Percentiles rank a stretch among this genome's conserved stretches.
Evolutionary conservation across 2,113 vertebrate genomes (phyloP).

Genomic region (Chloropsis hardwickii): DNA sequence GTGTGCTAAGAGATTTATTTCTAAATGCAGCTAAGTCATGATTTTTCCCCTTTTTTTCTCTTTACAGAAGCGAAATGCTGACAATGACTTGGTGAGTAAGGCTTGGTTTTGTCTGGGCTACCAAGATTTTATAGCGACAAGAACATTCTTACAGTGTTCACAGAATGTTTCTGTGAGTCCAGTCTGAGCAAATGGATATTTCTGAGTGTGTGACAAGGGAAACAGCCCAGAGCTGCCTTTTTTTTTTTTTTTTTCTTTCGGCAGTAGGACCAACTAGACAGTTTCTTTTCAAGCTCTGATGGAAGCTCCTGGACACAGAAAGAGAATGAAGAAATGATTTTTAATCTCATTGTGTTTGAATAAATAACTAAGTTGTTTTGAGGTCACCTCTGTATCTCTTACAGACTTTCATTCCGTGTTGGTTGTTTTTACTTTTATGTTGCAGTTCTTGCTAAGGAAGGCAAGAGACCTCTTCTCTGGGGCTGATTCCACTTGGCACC

Average conservation of each 20-base stretch:
- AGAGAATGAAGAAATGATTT: not conserved
- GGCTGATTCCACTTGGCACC: not conserved
- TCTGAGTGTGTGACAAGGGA: not conserved
- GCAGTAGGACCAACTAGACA: not conserved
- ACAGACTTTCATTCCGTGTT: not conserved
- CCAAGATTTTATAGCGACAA: not conserved
- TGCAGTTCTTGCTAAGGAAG: not conserved
- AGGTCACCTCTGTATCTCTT: not conserved
- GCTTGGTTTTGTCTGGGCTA: not conserved
- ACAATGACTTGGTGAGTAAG: slow-evolving; percentile 68
- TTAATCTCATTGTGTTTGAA: not conserved
- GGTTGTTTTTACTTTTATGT: not conserved
- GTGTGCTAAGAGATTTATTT: not conserved
- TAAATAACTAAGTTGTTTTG: not conserved
- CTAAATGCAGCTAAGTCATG: not conserved
- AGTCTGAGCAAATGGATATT: not conserved
- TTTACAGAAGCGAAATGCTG: slow-evolving; percentile 69
- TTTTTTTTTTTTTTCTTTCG: too few relatives aligned
- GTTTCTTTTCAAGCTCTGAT: not conserved
- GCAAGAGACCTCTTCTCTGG: not conserved
- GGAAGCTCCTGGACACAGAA: not conserved
- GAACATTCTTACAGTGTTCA: not conserved
- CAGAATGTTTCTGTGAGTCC: not conserved
- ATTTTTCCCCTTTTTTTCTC: not conserved
- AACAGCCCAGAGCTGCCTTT: not conserved